These are phyloP conservation scores for Hyalella azteca DNA, from an alignment of 2,888 invertebrate species.

Conservation along the genomic window DNA sequence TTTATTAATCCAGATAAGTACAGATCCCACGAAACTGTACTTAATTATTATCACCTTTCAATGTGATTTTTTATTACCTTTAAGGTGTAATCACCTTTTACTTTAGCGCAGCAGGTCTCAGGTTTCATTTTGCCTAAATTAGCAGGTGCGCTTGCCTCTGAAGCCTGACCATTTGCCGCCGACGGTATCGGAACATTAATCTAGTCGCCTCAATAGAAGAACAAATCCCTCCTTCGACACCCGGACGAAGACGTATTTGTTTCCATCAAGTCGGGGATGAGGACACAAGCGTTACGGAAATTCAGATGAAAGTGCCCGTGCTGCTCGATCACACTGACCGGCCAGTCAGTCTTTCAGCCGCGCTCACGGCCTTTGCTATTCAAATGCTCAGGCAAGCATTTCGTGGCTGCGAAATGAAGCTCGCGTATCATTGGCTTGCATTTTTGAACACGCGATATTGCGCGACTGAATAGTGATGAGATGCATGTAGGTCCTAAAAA, in stretches of 20 bases:
- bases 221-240: slow-evolving; percentile 24
- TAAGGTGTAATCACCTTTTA: too few species aligned
- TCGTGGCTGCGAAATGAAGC: too few species aligned
- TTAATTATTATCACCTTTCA: background rate
- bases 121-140: background rate
- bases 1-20: too few species aligned
- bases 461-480: too few species aligned
- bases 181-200: slow-evolving; percentile 29
- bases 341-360: background rate
- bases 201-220: slow-evolving; percentile 23
- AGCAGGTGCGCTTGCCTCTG: background rate
- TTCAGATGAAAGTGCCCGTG: background rate
- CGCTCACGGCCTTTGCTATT: background rate
- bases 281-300: background rate
- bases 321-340: background rate
- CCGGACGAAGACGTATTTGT: slow-evolving; percentile 28
- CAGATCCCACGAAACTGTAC: background rate
- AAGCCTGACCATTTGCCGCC: background rate
- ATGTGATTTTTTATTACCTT: too few species aligned
- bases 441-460: too few species aligned
- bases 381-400: too few species aligned
- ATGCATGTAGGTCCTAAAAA: too few species aligned
- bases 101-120: background rate
- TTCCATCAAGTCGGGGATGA: background rate
- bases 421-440: too few species aligned